A percentile compares a stretch with the other conserved stretches of the same genome.
Conservation (phyloP, 2,888 invertebrate genomes). For the Parochlus steinenii region DNA sequence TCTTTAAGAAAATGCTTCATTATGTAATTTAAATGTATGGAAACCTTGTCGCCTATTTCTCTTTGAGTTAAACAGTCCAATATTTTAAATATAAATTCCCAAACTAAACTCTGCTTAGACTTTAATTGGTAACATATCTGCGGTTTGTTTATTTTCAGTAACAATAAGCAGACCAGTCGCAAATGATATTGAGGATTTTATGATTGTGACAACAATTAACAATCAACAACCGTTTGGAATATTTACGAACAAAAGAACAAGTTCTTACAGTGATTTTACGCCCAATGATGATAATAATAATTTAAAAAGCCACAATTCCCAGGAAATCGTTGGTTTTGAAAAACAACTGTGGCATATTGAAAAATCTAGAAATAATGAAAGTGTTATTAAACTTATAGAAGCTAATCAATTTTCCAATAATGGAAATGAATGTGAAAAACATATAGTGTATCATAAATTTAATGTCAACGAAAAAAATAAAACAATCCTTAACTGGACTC, state of each 20-base stretch:
- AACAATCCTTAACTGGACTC: conserved; percentile 8
- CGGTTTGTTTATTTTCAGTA: conserved; percentile 1
- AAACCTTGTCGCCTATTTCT: no score
- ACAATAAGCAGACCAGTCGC: background rate
- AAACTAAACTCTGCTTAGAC: background rate
- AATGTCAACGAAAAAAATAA: conserved; percentile 2
- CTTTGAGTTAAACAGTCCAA: background rate
- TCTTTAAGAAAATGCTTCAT: no score
- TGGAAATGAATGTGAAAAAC: conserved; percentile 7
- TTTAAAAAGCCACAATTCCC: background rate
- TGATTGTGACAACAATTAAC: background rate
- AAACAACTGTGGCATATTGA: background rate
- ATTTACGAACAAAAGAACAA: background rate
- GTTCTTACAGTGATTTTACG: background rate
- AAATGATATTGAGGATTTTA: background rate
- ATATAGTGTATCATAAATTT: conserved; percentile 8
- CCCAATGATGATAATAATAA: background rate
- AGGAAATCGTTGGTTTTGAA: background rate
- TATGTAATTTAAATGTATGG: no score
- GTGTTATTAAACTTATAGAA: background rate
- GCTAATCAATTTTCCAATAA: background rate
- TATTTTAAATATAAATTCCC: background rate
- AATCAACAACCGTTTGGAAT: conserved; percentile 1
- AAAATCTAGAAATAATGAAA: background rate
- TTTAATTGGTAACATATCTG: background rate